Base-by-base conservation (phyloP, 2,888 invertebrate genomes). In the Boloria euphrosyne region DNA sequence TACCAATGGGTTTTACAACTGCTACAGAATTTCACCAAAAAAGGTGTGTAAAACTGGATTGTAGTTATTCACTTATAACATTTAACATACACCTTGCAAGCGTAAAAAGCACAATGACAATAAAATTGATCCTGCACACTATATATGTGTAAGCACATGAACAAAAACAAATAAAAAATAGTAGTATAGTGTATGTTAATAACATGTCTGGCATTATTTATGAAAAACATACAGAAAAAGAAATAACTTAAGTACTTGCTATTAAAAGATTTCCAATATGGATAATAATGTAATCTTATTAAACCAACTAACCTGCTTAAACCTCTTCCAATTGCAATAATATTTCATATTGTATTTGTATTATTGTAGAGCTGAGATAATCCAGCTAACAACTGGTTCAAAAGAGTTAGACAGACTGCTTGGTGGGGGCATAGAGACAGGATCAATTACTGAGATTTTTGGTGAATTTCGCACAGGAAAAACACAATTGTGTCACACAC, bases 391-490 rank as follows among this genome's bases (percentile, higher is more conserved):
- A 0, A 99, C 99, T 3, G 99, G 99, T 0, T 98, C 98, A 0
- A 97, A 96, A 74, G 98, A 98, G 82, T 88, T 99, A 47, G 99
- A 99, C 83, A 95, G 98, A 79, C 91, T 99, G 38, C 91, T 99
- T 3, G 98, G 98, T 44, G 98, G 99, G 52, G 99, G 99, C 4
- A 96, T 99, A 74, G 99, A 99, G 88, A 99, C 99, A 0, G 99
- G 99, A 0, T 98, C 98, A 0, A 98, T 99, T 50, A 99, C 99
- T 0, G 99, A 99, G 91, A 95, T 99, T 78, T 99, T 99, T 92
- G 99, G 99, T 13, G 99, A 99, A 86, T 99, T 99, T 83, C 93
- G 99, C 71, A 98, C 98, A 0, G 99, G 99, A 31, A 99, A 99
- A 88, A 98, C 99, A 4, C 99, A 99, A 81, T 78, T 99, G 4